These are phyloP conservation scores for Brachionus rubens DNA, from an alignment of 1,140 invertebrate genomes.

Conservation along the genomic window DNA sequence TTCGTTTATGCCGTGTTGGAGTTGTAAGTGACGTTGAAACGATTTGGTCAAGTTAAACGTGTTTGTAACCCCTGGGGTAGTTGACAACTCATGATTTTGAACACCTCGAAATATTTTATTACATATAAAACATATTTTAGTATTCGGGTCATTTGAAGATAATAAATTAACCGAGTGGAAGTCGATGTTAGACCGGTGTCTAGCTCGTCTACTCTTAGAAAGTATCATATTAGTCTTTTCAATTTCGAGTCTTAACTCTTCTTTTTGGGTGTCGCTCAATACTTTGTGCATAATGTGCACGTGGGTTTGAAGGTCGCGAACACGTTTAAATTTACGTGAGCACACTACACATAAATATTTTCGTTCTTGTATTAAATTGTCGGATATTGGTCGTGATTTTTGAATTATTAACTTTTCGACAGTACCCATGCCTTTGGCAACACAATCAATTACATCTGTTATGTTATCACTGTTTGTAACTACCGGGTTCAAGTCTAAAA, in stretches of 20 bases:
- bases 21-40: conserved; percentile 17
- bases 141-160: conserved; percentile 1
- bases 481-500: not conserved
- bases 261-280: not conserved
- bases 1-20: conserved; percentile 27
- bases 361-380: not conserved
- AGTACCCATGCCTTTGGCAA: conserved; percentile 16
- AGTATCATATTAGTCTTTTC: conserved; percentile 14
- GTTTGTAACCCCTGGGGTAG: not conserved
- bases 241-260: conserved; percentile 1
- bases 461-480: conserved; percentile 31
- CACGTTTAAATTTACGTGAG: conserved; percentile 12
- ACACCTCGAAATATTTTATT: conserved; percentile 1
- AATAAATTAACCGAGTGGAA: not conserved
- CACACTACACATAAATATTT: conserved; percentile 28
- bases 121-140: conserved; percentile 31
- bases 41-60: conserved; percentile 19
- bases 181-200: not conserved
- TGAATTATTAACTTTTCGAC: not conserved
- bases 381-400: not conserved
- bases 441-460: conserved; percentile 17
- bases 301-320: conserved; percentile 1
- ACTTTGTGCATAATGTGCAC: conserved; percentile 37
- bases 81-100: not conserved
- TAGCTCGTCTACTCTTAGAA: not conserved